Evolutionary conservation across 2,888 invertebrate species (phyloP).

Genomic region (Nymphalis c-album): DNA sequence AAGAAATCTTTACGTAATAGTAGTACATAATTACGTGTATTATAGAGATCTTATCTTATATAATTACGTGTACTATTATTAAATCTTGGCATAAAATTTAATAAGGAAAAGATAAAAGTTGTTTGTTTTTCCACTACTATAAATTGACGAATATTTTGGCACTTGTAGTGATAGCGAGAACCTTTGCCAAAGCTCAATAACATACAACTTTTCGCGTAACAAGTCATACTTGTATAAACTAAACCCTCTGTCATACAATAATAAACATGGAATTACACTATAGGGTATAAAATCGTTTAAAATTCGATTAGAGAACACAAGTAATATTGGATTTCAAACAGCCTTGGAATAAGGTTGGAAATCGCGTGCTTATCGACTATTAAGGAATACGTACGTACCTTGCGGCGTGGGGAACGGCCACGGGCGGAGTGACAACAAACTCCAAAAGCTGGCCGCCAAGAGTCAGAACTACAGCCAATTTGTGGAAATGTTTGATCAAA

Average conservation of each 20-base stretch:
- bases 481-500: constrained; percentile 36
- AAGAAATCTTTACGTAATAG: no score
- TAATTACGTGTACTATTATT: no score
- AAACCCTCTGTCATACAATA: constrained; percentile 7
- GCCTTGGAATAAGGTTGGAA: constrained; percentile 32
- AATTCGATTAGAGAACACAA: constrained; percentile 23
- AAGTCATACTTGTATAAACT: no score
- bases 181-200: no score
- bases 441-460: constrained; percentile 47
- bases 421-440: constrained; percentile 62
- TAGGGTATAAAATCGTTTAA: constrained; percentile 48
- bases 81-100: no score
- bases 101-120: no score
- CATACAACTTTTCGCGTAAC: no score
- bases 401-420: constrained; percentile 62
- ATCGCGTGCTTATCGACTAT: constrained; percentile 34
- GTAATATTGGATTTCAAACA: constrained; percentile 19
- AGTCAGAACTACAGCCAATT: constrained; percentile 37
- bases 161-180: no score
- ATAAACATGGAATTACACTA: constrained; percentile 26
- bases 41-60: no score
- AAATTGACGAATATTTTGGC: no score
- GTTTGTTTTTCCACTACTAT: no score
- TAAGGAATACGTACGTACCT: constrained; percentile 52
- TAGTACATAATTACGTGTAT: no score